Percentiles rank a stretch among this genome's conserved stretches.
Conservation (phyloP, 2,888 invertebrate species). For the Stramonita haemastoma region DNA sequence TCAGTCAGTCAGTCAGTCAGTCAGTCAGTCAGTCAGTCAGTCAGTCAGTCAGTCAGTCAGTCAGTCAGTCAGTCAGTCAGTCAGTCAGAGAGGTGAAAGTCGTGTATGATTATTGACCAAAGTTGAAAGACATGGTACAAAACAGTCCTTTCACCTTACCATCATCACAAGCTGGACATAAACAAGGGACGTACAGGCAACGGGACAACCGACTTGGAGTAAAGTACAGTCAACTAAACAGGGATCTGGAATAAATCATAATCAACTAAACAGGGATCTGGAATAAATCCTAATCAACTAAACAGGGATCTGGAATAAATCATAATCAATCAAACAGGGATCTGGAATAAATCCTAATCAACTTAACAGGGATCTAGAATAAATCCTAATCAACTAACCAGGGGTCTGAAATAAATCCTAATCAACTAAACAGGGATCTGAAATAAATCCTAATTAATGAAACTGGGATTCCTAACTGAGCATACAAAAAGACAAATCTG, state of each 20-base stretch:
- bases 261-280: background rate
- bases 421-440: background rate
- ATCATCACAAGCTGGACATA: slow-evolving; percentile 24
- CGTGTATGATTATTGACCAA: slow-evolving; percentile 35
- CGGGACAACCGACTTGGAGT: too few species aligned
- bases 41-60: too few species aligned
- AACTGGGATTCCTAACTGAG: background rate
- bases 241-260: background rate
- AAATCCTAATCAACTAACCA: background rate
- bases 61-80: too few species aligned
- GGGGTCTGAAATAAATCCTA: background rate
- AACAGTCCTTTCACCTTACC: slow-evolving; percentile 37
- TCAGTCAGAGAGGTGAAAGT: slow-evolving; percentile 32
- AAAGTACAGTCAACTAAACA: too few species aligned
- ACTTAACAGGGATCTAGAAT: background rate
- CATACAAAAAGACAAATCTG: background rate
- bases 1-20: too few species aligned
- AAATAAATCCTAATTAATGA: background rate
- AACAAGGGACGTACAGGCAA: background rate
- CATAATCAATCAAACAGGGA: background rate
- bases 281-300: too few species aligned
- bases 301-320: background rate
- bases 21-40: too few species aligned
- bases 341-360: too few species aligned
- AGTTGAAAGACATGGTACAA: slow-evolving; percentile 42